Evolutionary conservation across 2,113 vertebrate genomes (phyloP), one percentile per base, ranked within the genome.

Genomic region (Dissostichus mawsoni): DNA sequence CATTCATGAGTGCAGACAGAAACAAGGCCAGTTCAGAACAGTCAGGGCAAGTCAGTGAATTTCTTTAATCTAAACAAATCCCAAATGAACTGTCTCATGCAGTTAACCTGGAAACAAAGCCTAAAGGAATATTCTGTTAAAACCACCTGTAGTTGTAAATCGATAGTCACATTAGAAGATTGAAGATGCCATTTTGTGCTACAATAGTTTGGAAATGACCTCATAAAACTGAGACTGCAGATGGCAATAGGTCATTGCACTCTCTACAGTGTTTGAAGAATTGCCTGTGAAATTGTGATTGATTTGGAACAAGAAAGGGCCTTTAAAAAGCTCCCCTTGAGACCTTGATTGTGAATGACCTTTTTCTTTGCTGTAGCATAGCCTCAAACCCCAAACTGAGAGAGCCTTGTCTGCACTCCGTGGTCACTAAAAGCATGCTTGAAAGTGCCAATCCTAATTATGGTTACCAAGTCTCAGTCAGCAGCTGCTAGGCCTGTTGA

Each of bases 401-500:
- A 90, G 87, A 64, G 85, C 91, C 90, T 92, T 94, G 93, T 94
- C 81, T 91, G 81, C 70, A 74, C 87, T 89, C 84, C 75, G 85
- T 76, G 89, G 63, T 90, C 80, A 81, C 84, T 92, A 89, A 86
- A 86, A 91, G 81, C 88, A 75, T 90, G 89, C 89, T 90, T 86
- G 83, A 87, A 94, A 90, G 91, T 89, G 90, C 86, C 90, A 91
- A 84, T 92, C 89, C 92, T 94, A 90, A 93, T 93, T 90, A 90
- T 88, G 87, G 87, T 83, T 52, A 88, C 69, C 87, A 57, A 90
- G 88, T 80, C 80, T 85, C 82, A 85, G 76, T 65, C 82, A 85
- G 85, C 90, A 85, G 84, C 87, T 88, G 88, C 89, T 89, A 59
- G 18, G 66, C 75, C 87, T 78, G 77, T 85, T 91, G 47, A 80